phyloP scores from a whole-genome alignment of 2,888 invertebrate genomes.

The Melanargia galathea region DNA sequence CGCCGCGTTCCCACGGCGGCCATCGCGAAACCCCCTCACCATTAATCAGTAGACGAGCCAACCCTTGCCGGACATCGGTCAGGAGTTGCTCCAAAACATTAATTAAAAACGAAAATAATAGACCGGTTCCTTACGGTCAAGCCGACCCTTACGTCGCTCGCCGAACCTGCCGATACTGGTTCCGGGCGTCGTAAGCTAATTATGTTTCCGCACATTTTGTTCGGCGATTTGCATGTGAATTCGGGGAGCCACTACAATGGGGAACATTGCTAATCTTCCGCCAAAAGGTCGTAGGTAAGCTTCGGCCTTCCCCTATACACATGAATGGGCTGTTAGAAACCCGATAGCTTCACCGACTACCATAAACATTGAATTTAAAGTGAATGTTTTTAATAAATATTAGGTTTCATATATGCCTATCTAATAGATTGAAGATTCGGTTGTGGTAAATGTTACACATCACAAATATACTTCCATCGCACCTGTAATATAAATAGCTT shows the following conservation, averaged over 20 bases:
- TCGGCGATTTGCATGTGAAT: slow-evolving; percentile 76
- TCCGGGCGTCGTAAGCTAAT: slow-evolving; percentile 71
- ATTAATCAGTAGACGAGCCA: slow-evolving; percentile 49
- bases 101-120: slow-evolving; percentile 72
- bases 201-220: slow-evolving; percentile 81
- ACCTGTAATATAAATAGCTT: slow-evolving; percentile 20
- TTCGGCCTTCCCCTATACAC: slow-evolving; percentile 37
- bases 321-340: slow-evolving; percentile 68
- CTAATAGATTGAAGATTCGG: background rate
- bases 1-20: slow-evolving; percentile 69
- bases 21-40: slow-evolving; percentile 62
- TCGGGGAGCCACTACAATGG: slow-evolving; percentile 67
- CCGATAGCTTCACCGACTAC: slow-evolving; percentile 66
- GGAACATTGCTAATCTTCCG: slow-evolving; percentile 63
- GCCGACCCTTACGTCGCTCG: slow-evolving; percentile 51
- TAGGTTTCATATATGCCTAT: slow-evolving; percentile 61
- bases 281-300: slow-evolving; percentile 57
- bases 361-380: slow-evolving; percentile 67
- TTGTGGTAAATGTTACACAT: slow-evolving; percentile 9
- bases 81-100: slow-evolving; percentile 74
- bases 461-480: slow-evolving; percentile 4
- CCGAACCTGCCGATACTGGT: slow-evolving; percentile 47
- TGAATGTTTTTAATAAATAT: slow-evolving; percentile 57
- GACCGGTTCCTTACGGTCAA: slow-evolving; percentile 69
- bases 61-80: slow-evolving; percentile 71